Conservation (phyloP, 2,797 vertebrate species). For the Bradypodion pumilum region DNA sequence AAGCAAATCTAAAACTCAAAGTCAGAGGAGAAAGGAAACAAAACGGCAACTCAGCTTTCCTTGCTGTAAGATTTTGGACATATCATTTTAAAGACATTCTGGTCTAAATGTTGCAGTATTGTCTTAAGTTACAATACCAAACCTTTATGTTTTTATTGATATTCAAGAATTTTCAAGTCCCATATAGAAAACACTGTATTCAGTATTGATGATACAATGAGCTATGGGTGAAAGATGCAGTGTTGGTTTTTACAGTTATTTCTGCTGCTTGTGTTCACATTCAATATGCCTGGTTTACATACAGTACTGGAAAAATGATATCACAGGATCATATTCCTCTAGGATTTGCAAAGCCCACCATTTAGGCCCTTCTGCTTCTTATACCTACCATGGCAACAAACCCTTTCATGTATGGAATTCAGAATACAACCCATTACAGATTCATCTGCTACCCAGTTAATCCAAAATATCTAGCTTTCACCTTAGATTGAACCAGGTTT, state of each 20-base stretch:
- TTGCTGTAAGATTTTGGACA: too few species aligned
- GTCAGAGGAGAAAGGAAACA: not conserved
- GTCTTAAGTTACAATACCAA: not conserved
- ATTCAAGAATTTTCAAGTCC: not conserved
- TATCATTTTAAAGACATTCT: too few species aligned
- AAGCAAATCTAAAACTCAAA: not conserved
- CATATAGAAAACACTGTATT: not conserved
- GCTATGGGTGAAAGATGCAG: conserved; percentile 35
- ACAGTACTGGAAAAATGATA: conserved; percentile 4
- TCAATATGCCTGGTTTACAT: not conserved
- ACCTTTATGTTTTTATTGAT: not conserved
- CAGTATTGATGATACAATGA: not conserved
- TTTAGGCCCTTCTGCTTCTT: not conserved
- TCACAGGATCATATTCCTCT: not conserved
- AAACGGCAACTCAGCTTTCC: not conserved
- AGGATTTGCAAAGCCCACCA: not conserved
- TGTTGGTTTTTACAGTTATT: fast-evolving
- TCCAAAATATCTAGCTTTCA: not conserved
- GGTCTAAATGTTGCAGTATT: not conserved
- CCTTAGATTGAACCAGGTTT: not conserved
- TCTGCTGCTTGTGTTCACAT: not conserved
- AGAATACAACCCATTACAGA: not conserved
- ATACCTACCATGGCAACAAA: not conserved
- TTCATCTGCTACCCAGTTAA: not conserved
- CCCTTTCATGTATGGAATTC: not conserved